phyloP scores from a whole-genome alignment of 2,888 invertebrate genomes.

The Caenorhabditis plicata region DNA sequence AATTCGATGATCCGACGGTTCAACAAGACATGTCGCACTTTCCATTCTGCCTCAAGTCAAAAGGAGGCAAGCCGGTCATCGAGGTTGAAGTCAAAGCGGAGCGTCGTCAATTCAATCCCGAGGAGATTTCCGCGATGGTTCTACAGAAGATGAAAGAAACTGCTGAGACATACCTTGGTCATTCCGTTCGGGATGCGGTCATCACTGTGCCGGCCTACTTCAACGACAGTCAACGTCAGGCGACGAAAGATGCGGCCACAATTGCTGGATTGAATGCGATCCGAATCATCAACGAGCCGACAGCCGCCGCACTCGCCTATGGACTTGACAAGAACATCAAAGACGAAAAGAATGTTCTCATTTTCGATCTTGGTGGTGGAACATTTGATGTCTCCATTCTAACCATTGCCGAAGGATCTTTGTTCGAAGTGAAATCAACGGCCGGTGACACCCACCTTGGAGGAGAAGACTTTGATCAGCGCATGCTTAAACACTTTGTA shows the following conservation, averaged over 20 bases:
- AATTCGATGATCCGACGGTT: slow-evolving; percentile 68
- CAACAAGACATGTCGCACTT: slow-evolving; percentile 64
- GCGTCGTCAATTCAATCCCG: slow-evolving; percentile 71
- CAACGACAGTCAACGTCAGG: slow-evolving; percentile 72
- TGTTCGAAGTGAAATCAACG: slow-evolving; percentile 68
- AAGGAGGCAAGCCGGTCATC: slow-evolving; percentile 26
- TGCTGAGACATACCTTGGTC: slow-evolving; percentile 68
- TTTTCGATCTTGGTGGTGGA: slow-evolving; percentile 69
- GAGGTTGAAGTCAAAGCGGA: slow-evolving; percentile 84
- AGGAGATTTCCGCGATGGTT: slow-evolving; percentile 60
- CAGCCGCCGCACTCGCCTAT: slow-evolving; percentile 78
- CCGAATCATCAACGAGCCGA: slow-evolving; percentile 69
- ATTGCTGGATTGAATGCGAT: slow-evolving; percentile 20
- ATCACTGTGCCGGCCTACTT: slow-evolving; percentile 84
- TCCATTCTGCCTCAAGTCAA: slow-evolving; percentile 68
- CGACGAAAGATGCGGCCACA: slow-evolving; percentile 20
- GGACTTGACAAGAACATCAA: slow-evolving; percentile 69
- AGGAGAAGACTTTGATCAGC: slow-evolving; percentile 44
- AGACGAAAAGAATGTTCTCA: slow-evolving; percentile 49
- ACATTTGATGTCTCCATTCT: slow-evolving; percentile 67
- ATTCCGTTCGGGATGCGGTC: slow-evolving; percentile 74
- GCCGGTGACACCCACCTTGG: slow-evolving; percentile 75
- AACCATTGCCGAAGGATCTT: slow-evolving; percentile 37
- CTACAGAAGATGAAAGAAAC: slow-evolving; percentile 64
- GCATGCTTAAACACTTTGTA: slow-evolving; percentile 67